These are phyloP conservation scores for Octopus bimaculoides DNA, from an alignment of 1,140 invertebrate species.

Conservation along the genomic window DNA sequence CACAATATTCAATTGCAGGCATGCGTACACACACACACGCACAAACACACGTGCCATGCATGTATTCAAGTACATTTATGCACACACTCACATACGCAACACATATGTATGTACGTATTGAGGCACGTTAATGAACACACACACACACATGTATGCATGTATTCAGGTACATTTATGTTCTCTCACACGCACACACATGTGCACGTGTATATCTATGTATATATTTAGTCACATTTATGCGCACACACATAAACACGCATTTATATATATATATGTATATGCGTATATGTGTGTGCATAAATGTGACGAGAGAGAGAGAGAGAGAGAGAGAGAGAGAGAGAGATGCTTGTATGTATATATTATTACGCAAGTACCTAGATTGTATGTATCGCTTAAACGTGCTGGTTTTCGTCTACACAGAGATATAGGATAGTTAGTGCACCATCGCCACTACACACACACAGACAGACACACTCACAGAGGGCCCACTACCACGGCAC, in stretches of 20 bases:
- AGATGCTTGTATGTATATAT: not conserved
- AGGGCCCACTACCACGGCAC: too few relatives aligned
- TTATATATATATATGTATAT: not conserved
- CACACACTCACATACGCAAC: not conserved
- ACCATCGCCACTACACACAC: too few relatives aligned
- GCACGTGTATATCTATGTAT: not conserved
- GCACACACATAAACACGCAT: not conserved
- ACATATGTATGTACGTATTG: not conserved
- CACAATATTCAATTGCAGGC: not conserved
- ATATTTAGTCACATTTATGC: not conserved
- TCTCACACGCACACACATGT: not conserved
- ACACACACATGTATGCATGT: not conserved
- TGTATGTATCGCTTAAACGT: too few relatives aligned
- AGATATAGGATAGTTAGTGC: too few relatives aligned
- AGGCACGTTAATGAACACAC: not conserved
- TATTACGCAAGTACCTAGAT: too few relatives aligned
- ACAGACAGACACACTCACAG: too few relatives aligned
- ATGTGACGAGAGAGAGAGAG: constrained; percentile 18
- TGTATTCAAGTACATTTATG: not conserved
- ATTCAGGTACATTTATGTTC: not conserved
- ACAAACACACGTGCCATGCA: not conserved
- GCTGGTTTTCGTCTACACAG: too few relatives aligned
- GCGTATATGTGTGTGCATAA: not conserved
- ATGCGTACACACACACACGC: not conserved
- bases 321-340: not conserved